Percentiles rank a stretch among this genome's conserved stretches.
Evolutionary conservation across 2,888 invertebrate species (phyloP).

Genomic region (Chrysina gloriosa): DNA sequence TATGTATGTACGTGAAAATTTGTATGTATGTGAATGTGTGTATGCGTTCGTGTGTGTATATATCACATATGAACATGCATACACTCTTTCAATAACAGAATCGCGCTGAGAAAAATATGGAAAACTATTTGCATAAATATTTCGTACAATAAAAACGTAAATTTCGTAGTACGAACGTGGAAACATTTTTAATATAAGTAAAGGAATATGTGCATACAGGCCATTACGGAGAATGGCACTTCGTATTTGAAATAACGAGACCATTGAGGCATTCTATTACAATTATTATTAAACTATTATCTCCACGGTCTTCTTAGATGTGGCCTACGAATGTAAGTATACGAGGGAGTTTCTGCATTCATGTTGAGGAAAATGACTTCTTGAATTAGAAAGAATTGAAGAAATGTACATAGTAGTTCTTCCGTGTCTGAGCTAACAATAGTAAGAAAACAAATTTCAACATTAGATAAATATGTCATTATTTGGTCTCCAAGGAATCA

Average conservation of each 20-base stretch:
- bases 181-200: slow-evolving; percentile 37
- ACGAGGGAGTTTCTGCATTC: too few relatives aligned
- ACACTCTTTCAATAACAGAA: slow-evolving; percentile 54
- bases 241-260: slow-evolving; percentile 2
- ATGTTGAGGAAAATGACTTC: too few relatives aligned
- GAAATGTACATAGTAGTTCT: too few relatives aligned
- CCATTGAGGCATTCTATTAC: slow-evolving; percentile 4
- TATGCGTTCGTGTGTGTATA: slow-evolving; percentile 48
- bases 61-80: slow-evolving; percentile 63
- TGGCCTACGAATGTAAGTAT: too few relatives aligned
- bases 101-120: slow-evolving; percentile 41
- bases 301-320: too few relatives aligned
- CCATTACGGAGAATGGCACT: slow-evolving; percentile 14
- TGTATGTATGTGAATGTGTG: slow-evolving; percentile 28
- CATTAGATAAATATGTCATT: too few relatives aligned
- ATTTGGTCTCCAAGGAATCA: too few relatives aligned
- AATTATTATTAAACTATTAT: slow-evolving; percentile 15
- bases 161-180: slow-evolving; percentile 32
- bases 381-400: too few relatives aligned
- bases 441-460: too few relatives aligned
- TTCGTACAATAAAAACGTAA: slow-evolving; percentile 40
- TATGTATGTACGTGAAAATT: slow-evolving; percentile 39
- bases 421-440: too few relatives aligned
- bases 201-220: slow-evolving; percentile 23
- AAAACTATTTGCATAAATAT: slow-evolving; percentile 45